phyloP scores from a whole-genome alignment of 2,113 vertebrate genomes.

The Dinomys branickii region DNA sequence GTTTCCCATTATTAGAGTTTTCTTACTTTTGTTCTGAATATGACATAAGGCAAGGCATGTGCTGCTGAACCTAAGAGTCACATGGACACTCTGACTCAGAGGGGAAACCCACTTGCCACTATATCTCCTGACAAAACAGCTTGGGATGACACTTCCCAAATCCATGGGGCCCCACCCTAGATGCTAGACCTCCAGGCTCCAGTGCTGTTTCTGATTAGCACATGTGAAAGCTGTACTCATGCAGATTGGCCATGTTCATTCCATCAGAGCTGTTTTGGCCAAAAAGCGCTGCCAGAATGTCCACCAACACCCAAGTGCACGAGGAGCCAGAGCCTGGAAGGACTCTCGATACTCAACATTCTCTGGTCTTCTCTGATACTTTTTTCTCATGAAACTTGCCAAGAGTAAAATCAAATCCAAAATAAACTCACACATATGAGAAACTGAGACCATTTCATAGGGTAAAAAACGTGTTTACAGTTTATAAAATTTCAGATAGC shows the following conservation, averaged over 20 bases:
- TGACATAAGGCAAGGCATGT: not conserved
- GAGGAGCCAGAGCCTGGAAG: conserved; percentile 22
- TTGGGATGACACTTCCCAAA: not conserved
- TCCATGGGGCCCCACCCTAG: conserved; percentile 34
- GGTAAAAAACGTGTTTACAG: not conserved
- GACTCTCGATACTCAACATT: not conserved
- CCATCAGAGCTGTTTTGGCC: not conserved
- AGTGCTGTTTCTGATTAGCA: conserved; percentile 54
- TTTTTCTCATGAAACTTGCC: conserved; percentile 64
- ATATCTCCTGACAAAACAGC: not conserved
- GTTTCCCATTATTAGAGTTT: not conserved
- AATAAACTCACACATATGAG: conserved; percentile 38
- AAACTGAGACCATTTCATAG: not conserved
- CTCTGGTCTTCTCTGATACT: conserved; percentile 46
- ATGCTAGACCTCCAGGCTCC: not conserved
- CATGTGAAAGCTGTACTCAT: not conserved
- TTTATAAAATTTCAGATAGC: not conserved
- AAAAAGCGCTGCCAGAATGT: not conserved
- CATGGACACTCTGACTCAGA: not conserved
- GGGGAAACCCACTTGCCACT: not conserved
- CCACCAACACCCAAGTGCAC: conserved; percentile 50
- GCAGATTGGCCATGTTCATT: not conserved
- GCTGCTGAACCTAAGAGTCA: not conserved
- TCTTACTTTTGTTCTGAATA: not conserved
- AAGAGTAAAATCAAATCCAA: conserved; percentile 67